phyloP scores from a whole-genome alignment of 2,888 invertebrate genomes.

The Beris morrisii region DNA sequence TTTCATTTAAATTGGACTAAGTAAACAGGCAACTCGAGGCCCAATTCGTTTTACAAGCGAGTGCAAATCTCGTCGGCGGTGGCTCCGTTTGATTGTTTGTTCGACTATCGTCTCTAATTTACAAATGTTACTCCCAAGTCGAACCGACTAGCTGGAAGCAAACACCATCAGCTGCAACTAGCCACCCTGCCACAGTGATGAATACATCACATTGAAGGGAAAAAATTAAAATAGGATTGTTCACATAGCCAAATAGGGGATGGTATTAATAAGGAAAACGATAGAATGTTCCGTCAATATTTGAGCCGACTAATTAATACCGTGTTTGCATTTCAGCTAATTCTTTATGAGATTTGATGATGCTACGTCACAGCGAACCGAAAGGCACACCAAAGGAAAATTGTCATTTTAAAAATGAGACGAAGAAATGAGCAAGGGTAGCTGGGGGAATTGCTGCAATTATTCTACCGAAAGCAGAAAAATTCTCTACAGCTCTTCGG shows the following conservation, averaged over 20 bases:
- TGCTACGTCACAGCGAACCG: not conserved
- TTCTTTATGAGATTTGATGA: slow-evolving; percentile 29
- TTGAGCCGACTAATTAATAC: slow-evolving; percentile 36
- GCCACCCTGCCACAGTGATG: too few species aligned
- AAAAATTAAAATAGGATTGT: not conserved
- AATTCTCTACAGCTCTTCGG: too few species aligned
- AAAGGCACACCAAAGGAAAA: too few species aligned
- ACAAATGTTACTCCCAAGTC: not conserved
- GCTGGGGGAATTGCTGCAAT: too few species aligned
- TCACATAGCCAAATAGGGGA: not conserved
- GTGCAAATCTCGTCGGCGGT: not conserved
- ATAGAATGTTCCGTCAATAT: slow-evolving; percentile 31
- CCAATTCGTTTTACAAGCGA: not conserved
- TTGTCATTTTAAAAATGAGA: too few species aligned
- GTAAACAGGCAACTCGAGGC: slow-evolving; percentile 2
- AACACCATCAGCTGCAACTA: too few species aligned
- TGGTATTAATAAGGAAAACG: not conserved
- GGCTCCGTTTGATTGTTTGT: slow-evolving; percentile 5
- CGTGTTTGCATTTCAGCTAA: slow-evolving; percentile 33
- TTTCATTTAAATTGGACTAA: slow-evolving; percentile 22
- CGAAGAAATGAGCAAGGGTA: too few species aligned
- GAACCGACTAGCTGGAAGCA: not conserved
- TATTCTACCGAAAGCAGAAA: too few species aligned
- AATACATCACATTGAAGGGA: not conserved
- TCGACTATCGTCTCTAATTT: slow-evolving; percentile 1